phyloP scores from a whole-genome alignment of 2,113 vertebrate genomes.

The Kobus ellipsiprymnus region DNA sequence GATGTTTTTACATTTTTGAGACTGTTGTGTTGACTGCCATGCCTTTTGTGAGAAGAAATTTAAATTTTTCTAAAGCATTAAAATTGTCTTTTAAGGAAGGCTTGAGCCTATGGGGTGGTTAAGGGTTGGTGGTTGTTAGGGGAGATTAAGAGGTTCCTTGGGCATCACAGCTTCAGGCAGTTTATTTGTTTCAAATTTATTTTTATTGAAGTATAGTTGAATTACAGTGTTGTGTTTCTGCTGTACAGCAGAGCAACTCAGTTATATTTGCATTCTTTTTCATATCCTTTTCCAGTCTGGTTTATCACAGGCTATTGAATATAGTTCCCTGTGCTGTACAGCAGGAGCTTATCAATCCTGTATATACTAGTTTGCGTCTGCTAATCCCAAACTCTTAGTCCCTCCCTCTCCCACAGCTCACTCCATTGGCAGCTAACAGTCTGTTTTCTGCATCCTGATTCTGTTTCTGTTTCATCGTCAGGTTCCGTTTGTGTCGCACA shows the following conservation, averaged over 20 bases:
- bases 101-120: not conserved
- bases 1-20: not conserved
- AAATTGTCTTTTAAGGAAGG: not conserved
- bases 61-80: slow-evolving; percentile 15
- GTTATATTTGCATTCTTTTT: not conserved
- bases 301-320: not conserved
- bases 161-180: not conserved
- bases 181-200: not conserved
- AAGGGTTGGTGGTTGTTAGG: not conserved
- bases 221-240: not conserved
- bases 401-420: not conserved
- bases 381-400: not conserved
- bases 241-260: not conserved
- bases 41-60: not conserved
- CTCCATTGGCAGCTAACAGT: not conserved
- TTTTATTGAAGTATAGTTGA: not conserved
- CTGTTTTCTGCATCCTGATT: not conserved
- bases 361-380: not conserved
- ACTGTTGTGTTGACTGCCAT: not conserved
- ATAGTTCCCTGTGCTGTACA: not conserved
- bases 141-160: too few species aligned
- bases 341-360: not conserved
- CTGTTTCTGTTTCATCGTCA: not conserved
- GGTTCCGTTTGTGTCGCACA: not conserved
- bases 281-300: not conserved